Evolutionary conservation across 2,113 vertebrate species (phyloP).

Genomic region (Crotophaga sulcirostris): DNA sequence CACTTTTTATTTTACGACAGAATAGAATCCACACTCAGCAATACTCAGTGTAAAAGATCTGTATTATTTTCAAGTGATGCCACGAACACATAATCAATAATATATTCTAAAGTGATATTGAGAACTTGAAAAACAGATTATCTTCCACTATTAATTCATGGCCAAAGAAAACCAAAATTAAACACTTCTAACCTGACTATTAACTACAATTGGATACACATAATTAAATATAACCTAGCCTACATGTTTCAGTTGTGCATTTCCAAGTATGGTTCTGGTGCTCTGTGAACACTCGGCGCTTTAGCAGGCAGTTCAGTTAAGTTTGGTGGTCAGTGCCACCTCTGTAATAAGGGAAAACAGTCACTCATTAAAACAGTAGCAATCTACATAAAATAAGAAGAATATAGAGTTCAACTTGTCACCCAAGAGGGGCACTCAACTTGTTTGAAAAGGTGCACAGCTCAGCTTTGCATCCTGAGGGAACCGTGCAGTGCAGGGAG

Average conservation of each 20-base stretch:
- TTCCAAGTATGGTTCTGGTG: neutral
- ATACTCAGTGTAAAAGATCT: neutral
- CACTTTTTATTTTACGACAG: neutral
- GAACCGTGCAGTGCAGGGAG: neutral
- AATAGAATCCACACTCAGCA: neutral
- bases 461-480: neutral
- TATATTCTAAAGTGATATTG: neutral
- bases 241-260: neutral
- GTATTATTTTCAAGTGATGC: neutral
- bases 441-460: neutral
- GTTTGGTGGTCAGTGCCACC: neutral
- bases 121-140: neutral
- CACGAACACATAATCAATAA: neutral
- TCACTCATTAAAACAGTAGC: neutral
- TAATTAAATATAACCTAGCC: neutral
- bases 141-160: neutral
- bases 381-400: neutral
- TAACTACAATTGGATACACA: neutral
- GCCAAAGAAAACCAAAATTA: neutral
- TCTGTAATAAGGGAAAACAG: neutral
- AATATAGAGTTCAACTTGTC: neutral
- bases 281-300: rapidly evolving
- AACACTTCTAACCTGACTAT: neutral
- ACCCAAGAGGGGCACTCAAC: neutral
- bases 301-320: neutral